Evolutionary conservation across 2,113 vertebrate genomes (phyloP).

Genomic region (Fulmarus glacialis): DNA sequence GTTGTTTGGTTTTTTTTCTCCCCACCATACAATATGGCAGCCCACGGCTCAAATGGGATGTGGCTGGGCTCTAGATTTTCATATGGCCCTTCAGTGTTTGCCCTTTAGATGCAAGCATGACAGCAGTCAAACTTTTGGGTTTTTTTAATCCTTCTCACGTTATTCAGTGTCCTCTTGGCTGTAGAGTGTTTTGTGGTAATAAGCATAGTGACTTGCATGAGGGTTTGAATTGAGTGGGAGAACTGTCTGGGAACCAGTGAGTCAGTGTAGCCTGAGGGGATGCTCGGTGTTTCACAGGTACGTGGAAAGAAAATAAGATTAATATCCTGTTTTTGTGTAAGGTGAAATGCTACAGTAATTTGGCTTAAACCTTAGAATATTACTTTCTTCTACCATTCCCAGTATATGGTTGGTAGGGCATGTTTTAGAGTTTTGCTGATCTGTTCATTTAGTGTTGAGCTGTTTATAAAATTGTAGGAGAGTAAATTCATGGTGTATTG

Average conservation of each 20-base stretch:
- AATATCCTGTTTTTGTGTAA: not conserved
- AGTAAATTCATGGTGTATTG: not conserved
- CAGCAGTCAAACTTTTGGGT: not conserved
- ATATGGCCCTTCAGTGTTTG: not conserved
- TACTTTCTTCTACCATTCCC: not conserved
- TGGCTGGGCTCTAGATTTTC: not conserved
- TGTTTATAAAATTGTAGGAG: not conserved
- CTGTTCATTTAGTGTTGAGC: not conserved
- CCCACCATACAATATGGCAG: not conserved
- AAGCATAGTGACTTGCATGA: not conserved
- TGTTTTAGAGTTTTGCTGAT: not conserved
- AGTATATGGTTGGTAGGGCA: not conserved
- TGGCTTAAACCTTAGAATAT: not conserved
- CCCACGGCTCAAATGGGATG: not conserved
- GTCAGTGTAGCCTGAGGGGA: not conserved
- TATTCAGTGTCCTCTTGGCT: not conserved
- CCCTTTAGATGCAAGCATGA: not conserved
- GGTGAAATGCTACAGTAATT: not conserved
- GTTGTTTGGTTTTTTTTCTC: not conserved
- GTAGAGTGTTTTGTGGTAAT: not conserved
- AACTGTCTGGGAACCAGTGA: not conserved
- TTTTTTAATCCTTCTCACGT: not conserved
- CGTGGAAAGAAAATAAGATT: not conserved
- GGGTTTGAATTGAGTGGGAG: not conserved
- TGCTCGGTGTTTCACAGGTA: not conserved